Evolutionary conservation across 1,140 invertebrate species (phyloP).

Genomic region (Saccostrea cuccullata): DNA sequence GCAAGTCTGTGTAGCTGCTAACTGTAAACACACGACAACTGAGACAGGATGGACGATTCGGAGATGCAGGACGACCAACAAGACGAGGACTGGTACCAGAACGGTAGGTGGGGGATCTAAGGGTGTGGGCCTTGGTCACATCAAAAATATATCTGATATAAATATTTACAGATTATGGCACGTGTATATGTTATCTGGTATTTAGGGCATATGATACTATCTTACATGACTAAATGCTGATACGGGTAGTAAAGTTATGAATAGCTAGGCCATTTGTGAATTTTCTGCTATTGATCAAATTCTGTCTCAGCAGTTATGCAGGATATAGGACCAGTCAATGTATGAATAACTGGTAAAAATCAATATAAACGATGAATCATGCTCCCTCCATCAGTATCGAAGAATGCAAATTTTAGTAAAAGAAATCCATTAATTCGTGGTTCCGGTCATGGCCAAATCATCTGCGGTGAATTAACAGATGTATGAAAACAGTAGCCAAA

Average conservation of each 20-base stretch:
- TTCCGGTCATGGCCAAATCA: no score
- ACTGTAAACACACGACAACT: neutral
- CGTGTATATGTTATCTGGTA: neutral
- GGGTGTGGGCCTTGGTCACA: neutral
- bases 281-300: conserved; percentile 11
- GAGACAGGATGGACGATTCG: neutral
- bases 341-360: conserved; percentile 13
- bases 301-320: neutral
- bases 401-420: no score
- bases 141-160: neutral
- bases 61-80: conserved; percentile 15
- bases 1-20: neutral
- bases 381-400: neutral
- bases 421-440: no score
- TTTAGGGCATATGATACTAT: neutral
- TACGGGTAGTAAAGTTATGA: neutral
- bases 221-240: neutral
- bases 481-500: no score
- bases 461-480: no score
- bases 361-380: conserved; percentile 10
- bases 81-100: conserved; percentile 17
- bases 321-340: neutral
- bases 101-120: conserved; percentile 10
- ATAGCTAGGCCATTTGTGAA: neutral
- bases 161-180: neutral